Conservation (phyloP, 64 coral and sea anemone genomes). For the Catalaphyllia jardinei region DNA sequence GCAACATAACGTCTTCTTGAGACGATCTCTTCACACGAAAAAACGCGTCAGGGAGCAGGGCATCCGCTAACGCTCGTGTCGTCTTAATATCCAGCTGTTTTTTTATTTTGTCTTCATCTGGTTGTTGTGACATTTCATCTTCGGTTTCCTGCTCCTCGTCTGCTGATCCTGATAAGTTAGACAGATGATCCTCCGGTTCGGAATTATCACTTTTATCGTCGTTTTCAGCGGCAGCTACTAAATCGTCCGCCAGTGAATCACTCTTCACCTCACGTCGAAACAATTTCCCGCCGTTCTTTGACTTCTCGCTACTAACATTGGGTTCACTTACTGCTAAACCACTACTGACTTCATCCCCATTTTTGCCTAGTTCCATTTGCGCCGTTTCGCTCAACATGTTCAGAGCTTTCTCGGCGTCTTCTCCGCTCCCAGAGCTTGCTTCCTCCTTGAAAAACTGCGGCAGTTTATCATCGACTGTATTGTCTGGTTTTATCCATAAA, state of each 20-base stretch:
- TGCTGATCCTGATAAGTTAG: background rate
- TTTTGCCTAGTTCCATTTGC: background rate
- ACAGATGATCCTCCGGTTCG: background rate
- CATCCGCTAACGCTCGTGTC: conserved; percentile 3
- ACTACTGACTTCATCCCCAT: background rate
- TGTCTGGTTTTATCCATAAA: conserved; percentile 21
- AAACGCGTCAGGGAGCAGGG: background rate
- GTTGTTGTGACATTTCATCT: background rate
- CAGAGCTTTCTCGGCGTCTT: conserved; percentile 23
- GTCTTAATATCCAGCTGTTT: background rate
- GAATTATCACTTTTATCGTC: background rate
- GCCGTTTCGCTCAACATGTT: conserved; percentile 6
- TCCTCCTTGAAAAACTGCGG: conserved; percentile 51
- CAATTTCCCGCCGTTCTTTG: background rate
- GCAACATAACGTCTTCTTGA: conserved; percentile 9
- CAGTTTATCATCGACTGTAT: conserved; percentile 39
- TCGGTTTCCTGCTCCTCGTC: background rate
- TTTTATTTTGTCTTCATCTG: background rate
- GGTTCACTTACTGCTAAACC: background rate
- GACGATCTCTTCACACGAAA: conserved; percentile 10
- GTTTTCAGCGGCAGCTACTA: conserved; percentile 30
- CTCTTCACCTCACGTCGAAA: background rate
- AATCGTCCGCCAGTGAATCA: conserved; percentile 11
- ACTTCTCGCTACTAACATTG: background rate
- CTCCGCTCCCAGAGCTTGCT: background rate